Evolutionary conservation across 2,888 invertebrate genomes (phyloP).

Genomic region (Pteria penguin): DNA sequence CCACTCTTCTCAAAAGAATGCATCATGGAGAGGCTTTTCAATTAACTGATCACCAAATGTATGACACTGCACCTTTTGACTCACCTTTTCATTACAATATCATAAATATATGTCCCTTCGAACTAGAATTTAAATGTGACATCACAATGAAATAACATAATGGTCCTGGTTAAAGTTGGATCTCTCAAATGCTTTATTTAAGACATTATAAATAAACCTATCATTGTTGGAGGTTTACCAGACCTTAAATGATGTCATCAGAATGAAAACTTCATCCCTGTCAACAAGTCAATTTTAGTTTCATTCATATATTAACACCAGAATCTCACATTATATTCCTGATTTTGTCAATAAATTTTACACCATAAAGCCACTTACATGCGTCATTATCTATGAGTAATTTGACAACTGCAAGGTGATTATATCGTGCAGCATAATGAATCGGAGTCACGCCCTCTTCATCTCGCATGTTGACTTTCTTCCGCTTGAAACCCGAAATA

Average conservation of each 20-base stretch:
- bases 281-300: not conserved
- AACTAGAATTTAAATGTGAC: too few species aligned
- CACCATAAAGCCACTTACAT: conserved; percentile 56
- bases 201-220: too few species aligned
- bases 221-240: too few species aligned
- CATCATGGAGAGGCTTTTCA: too few species aligned
- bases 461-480: conserved; percentile 79
- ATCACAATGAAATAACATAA: too few species aligned
- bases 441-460: conserved; percentile 79
- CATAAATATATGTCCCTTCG: too few species aligned
- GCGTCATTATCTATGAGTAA: conserved; percentile 79
- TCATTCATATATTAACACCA: not conserved
- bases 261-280: conserved; percentile 7
- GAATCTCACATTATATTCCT: not conserved
- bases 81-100: not conserved
- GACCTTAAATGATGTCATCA: too few species aligned
- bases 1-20: too few species aligned
- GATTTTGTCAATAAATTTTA: not conserved
- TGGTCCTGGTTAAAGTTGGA: too few species aligned
- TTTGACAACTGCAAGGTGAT: conserved; percentile 77
- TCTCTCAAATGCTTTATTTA: too few species aligned
- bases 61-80: not conserved
- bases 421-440: conserved; percentile 81
- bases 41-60: not conserved
- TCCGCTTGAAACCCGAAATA: conserved; percentile 57